phyloP scores from a whole-genome alignment of 2,113 vertebrate genomes.

The Pedetes capensis region DNA sequence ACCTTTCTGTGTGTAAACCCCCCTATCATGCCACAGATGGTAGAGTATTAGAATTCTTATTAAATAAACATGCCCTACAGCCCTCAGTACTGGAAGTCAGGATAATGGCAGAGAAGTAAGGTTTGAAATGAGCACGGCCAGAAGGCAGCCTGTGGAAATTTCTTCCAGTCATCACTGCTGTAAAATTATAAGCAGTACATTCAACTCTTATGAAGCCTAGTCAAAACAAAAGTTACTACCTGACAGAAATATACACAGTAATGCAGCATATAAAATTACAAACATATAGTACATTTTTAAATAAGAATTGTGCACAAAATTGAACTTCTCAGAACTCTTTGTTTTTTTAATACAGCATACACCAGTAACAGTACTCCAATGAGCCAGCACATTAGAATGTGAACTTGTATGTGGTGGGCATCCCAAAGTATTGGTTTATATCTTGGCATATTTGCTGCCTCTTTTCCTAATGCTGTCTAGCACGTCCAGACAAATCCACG shows the following conservation, averaged over 20 bases:
- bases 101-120: not conserved
- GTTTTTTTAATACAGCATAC: not conserved
- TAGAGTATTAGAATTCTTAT: not conserved
- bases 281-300: not conserved
- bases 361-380: not conserved
- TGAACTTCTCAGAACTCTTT: not conserved
- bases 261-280: not conserved
- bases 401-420: not conserved
- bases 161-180: not conserved
- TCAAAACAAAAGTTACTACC: slow-evolving; percentile 41
- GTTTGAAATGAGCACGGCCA: slow-evolving; percentile 33
- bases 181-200: slow-evolving; percentile 49
- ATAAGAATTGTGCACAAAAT: not conserved
- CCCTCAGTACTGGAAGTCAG: not conserved
- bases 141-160: not conserved
- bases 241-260: slow-evolving; percentile 18
- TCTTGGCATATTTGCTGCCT: not conserved
- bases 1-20: not conserved
- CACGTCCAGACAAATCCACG: not conserved
- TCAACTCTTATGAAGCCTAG: slow-evolving; percentile 21
- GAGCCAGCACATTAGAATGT: not conserved
- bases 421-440: not conserved
- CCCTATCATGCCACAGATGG: too few relatives aligned
- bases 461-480: not conserved
- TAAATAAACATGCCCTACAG: not conserved